Base-by-base conservation (phyloP, 2,797 vertebrate genomes). In the Meda fulgida region DNA sequence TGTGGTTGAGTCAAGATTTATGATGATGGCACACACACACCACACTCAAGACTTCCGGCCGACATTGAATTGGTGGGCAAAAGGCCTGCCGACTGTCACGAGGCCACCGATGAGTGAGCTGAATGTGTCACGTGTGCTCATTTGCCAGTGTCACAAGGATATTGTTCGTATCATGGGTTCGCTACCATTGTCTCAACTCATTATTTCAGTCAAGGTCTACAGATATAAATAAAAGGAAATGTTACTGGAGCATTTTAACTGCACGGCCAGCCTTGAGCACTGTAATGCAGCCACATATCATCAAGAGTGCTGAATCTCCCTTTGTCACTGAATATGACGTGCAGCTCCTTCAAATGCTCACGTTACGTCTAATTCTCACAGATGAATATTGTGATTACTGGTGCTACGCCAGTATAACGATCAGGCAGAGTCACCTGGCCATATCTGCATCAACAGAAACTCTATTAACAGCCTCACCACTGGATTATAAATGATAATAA, bases 161-260 rank as follows among this genome's bases (percentile, higher is more conserved):
- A 89, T 78, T 48, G 85, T 90, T 88, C 76, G 19, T 60, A 85
- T 34, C 71, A 21, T 40, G 21, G 67, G 1, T 23, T 81, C 60
- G 48, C 82, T 93, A 88, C 93, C 92, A 94, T 94, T 95, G 94
- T 95, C 94, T 95, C 94, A 95, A 95, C 94, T 95, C 95, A 95
- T 95, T 95, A 94, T 94, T 94, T 94, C 94, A 93, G 94, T 94
- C 95, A 96, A 96, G 95, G 95, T 95, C 95, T 95, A 92, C 89
- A 91, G 95, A 95, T 96, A 96, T 95, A 95, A 96, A 95, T 96
- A 95, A 95, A 95, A 95, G 93, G 94, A 95, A 95, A 95, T 94
- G 94, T 95, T 95, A 95, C 94, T 91, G 92, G 92, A 93, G 92
- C 94, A 94, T 95, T 95, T 94, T 94, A 95, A 95, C 93, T 93